A percentile compares a stretch with the other conserved stretches of the same genome.
phyloP scores from a whole-genome alignment of 2,888 invertebrate genomes.

The Hecatera dysodea region DNA sequence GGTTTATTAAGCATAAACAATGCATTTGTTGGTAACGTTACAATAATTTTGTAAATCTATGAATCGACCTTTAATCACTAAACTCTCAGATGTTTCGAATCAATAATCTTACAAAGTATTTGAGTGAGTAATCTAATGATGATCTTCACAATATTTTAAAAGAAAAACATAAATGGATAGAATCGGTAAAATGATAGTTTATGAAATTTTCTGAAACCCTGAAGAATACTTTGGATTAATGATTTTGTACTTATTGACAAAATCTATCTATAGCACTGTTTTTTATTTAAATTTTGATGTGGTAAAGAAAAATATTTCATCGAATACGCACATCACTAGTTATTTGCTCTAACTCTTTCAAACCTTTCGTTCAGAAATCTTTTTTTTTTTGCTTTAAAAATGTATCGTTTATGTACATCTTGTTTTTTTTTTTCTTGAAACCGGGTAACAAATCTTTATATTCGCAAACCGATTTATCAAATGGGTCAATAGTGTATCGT shows the following conservation, averaged over 20 bases:
- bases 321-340: slow-evolving; percentile 3
- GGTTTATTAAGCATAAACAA: not conserved
- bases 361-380: slow-evolving; percentile 11
- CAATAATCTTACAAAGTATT: not conserved
- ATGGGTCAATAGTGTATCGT: too few species aligned
- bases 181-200: not conserved
- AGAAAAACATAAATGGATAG: not conserved
- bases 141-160: not conserved
- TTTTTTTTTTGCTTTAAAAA: too few species aligned
- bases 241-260: too few species aligned
- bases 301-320: not conserved
- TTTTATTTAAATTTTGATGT: too few species aligned
- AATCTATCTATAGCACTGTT: too few species aligned
- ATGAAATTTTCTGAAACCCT: not conserved
- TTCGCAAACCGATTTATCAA: too few species aligned
- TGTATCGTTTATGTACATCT: too few species aligned
- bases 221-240: too few species aligned
- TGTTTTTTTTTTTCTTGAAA: too few species aligned
- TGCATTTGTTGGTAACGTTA: not conserved
- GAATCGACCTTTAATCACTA: not conserved
- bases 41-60: not conserved
- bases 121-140: not conserved
- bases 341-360: not conserved
- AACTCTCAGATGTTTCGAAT: not conserved
- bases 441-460: too few species aligned